Percentiles rank a stretch among this genome's conserved stretches.
Conservation (phyloP, 2,113 vertebrate genomes). For the Mesembrinibis cayennensis region DNA sequence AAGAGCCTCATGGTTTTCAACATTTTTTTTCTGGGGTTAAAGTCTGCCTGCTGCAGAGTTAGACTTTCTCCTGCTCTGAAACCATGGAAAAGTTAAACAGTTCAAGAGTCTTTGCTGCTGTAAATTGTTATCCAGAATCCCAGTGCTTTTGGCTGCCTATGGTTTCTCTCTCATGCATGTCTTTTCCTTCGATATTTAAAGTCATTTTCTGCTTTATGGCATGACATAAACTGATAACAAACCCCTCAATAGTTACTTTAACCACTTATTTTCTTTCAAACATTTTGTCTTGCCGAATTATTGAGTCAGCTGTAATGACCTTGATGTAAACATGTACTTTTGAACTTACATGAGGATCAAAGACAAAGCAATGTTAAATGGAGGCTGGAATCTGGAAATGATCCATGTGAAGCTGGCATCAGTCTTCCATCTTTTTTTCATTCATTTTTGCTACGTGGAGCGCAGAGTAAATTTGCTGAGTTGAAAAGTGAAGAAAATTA, state of each 20-base stretch:
- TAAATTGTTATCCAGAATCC: constrained; percentile 33
- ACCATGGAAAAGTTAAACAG: constrained; percentile 48
- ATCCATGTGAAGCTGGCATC: background rate
- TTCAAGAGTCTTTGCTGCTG: constrained; percentile 43
- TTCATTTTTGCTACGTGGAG: background rate
- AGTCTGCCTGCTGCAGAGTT: constrained; percentile 7
- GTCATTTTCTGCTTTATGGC: constrained; percentile 45
- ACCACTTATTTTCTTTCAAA: constrained; percentile 48
- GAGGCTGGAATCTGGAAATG: constrained; percentile 12
- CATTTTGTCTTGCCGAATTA: constrained; percentile 6
- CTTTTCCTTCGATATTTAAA: constrained; percentile 4
- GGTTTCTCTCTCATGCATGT: constrained; percentile 1
- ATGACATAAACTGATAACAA: constrained; percentile 22
- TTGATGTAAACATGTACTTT: constrained; percentile 55
- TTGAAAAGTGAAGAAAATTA: background rate
- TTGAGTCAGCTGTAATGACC: constrained; percentile 27
- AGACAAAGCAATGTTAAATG: background rate
- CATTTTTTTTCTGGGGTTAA: background rate
- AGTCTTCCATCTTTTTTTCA: background rate
- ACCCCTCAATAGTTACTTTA: background rate
- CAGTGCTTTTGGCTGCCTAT: background rate
- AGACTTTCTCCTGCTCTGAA: constrained; percentile 49
- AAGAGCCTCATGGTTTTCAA: background rate
- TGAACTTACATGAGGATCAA: constrained; percentile 13
- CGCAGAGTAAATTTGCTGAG: background rate